A percentile compares a stretch with the other conserved stretches of the same genome.
Conservation (phyloP, 2,797 vertebrate genomes). For the Cichlasoma orientale region DNA sequence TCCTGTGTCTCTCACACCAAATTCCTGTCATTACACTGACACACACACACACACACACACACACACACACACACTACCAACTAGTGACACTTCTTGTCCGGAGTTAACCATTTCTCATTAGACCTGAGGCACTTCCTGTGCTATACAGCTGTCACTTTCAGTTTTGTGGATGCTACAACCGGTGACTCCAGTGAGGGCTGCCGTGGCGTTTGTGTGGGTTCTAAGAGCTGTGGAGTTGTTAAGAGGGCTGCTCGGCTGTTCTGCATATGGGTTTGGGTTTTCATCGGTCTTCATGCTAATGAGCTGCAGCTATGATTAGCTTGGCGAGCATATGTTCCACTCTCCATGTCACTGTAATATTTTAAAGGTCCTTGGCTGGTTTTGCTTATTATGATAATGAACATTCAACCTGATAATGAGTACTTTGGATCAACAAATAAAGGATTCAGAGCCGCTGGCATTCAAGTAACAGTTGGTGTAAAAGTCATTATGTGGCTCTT, state of each 20-base stretch:
- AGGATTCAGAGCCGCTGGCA: conserved; percentile 26
- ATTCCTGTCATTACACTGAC: conserved; percentile 6
- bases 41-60: rapidly evolving
- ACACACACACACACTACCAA: not conserved
- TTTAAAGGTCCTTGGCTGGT: conserved; percentile 50
- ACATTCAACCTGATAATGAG: conserved; percentile 49
- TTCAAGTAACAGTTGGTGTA: conserved; percentile 72
- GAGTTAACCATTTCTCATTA: conserved; percentile 41
- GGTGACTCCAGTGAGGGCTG: conserved; percentile 9
- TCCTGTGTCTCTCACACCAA: conserved; percentile 3
- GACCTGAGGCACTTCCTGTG: not conserved
- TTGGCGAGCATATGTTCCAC: conserved; percentile 60
- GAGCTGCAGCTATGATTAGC: conserved; percentile 50
- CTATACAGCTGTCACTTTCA: conserved; percentile 42
- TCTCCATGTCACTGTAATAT: conserved; percentile 39
- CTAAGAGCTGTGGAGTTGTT: conserved; percentile 44
- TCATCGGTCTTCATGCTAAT: conserved; percentile 58
- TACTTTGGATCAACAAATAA: conserved; percentile 48
- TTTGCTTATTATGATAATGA: conserved; percentile 62
- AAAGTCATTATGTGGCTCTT: conserved; percentile 5
- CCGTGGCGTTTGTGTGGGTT: conserved; percentile 27
- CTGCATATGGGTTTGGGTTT: conserved; percentile 36
- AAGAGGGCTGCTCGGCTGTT: conserved; percentile 28
- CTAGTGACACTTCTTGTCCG: conserved; percentile 1
- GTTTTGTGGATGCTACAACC: conserved; percentile 6